Evolutionary conservation across 2,113 vertebrate species (phyloP).

Genomic region (Dendrocopos noguchii): DNA sequence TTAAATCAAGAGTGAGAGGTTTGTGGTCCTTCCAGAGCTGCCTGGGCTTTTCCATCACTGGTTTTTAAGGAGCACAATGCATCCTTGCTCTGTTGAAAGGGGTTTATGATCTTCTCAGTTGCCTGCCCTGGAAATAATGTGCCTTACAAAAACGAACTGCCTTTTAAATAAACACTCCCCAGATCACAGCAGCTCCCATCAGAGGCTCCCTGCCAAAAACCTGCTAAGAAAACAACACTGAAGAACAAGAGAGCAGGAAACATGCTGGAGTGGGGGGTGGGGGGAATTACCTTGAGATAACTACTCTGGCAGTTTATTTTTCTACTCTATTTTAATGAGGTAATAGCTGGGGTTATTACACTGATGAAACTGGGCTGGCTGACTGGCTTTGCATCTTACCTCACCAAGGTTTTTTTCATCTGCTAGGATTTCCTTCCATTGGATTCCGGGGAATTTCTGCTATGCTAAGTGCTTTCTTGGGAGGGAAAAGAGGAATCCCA

Average conservation of each 20-base stretch:
- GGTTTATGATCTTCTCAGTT: background rate
- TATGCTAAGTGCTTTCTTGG: background rate
- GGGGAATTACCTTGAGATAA: background rate
- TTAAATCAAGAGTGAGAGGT: background rate
- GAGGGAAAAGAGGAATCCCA: background rate
- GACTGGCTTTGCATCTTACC: background rate
- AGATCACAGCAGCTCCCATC: background rate
- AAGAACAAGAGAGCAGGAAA: background rate
- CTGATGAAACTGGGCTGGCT: background rate
- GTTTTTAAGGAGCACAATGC: background rate
- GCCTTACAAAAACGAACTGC: background rate
- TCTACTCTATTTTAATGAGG: background rate
- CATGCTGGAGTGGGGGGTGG: background rate
- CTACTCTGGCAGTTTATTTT: background rate
- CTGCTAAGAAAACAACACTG: background rate
- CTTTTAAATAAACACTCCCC: background rate
- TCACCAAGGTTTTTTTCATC: background rate
- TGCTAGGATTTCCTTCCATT: background rate
- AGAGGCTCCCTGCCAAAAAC: background rate
- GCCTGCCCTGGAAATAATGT: background rate
- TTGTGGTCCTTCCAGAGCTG: background rate
- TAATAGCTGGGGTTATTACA: background rate
- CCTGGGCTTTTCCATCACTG: background rate
- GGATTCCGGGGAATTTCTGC: conserved; percentile 3
- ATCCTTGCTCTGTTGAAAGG: background rate